Conservation (phyloP, 2,797 vertebrate genomes). For the Scolopax bukidnonensis region DNA sequence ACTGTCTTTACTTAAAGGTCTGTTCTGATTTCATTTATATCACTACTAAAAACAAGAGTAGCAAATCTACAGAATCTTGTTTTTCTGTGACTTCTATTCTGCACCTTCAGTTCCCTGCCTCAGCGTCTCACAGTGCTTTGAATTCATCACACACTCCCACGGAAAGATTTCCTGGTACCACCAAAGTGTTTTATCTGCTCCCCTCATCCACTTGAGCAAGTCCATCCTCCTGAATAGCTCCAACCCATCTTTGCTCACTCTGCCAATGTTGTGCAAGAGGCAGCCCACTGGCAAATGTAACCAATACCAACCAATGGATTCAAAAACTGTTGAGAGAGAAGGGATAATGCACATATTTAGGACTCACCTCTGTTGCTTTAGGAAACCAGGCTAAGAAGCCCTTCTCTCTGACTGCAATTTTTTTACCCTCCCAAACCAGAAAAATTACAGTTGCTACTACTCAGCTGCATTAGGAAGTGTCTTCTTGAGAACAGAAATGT, state of each 20-base stretch:
- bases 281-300: neutral
- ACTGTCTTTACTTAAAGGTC: neutral
- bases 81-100: neutral
- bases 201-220: neutral
- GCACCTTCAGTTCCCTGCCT: neutral
- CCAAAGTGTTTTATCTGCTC: neutral
- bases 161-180: neutral
- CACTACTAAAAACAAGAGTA: neutral
- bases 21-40: neutral
- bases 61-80: neutral
- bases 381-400: neutral
- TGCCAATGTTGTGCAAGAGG: neutral
- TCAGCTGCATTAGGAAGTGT: neutral
- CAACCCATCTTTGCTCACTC: neutral
- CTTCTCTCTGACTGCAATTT: neutral
- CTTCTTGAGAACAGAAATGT: neutral
- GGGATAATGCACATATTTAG: neutral
- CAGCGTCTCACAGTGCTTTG: neutral
- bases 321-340: neutral
- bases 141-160: neutral
- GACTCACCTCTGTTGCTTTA: neutral
- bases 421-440: neutral
- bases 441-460: neutral
- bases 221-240: neutral
- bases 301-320: neutral